Percentiles rank a stretch among this genome's conserved stretches.
phyloP scores from a whole-genome alignment of 2,797 vertebrate species.

The Pseudochirops cupreus region DNA sequence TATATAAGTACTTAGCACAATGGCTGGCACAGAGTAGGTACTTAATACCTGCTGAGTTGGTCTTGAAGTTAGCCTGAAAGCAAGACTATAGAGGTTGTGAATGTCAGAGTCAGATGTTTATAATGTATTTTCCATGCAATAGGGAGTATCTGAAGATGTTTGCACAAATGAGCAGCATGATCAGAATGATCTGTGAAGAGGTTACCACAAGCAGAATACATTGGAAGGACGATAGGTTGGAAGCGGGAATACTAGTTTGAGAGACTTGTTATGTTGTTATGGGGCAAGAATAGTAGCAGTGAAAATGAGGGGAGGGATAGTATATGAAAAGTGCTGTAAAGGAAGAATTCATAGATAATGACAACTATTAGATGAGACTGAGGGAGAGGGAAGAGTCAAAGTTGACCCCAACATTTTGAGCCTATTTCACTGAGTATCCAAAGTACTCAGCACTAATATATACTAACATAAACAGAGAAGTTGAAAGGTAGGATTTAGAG shows the following conservation, averaged over 20 bases:
- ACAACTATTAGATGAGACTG: neutral
- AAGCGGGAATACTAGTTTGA: neutral
- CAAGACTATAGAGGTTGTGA: neutral
- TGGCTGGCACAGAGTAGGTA: neutral
- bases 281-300: neutral
- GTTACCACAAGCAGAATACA: neutral
- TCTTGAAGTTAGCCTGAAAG: neutral
- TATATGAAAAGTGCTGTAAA: neutral
- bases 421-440: neutral
- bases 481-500: neutral
- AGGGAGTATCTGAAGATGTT: neutral
- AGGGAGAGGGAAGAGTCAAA: neutral
- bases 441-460: neutral
- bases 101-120: neutral
- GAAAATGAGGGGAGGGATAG: neutral
- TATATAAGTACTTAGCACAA: neutral
- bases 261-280: too few relatives aligned
- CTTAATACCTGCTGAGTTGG: neutral
- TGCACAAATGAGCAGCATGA: neutral
- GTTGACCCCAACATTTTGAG: neutral
- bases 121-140: neutral
- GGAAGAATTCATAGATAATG: neutral
- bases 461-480: neutral
- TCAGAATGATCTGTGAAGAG: neutral
- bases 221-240: neutral